These are phyloP conservation scores for Rhinella marina DNA, from an alignment of 2,797 vertebrate genomes.

Conservation along the genomic window DNA sequence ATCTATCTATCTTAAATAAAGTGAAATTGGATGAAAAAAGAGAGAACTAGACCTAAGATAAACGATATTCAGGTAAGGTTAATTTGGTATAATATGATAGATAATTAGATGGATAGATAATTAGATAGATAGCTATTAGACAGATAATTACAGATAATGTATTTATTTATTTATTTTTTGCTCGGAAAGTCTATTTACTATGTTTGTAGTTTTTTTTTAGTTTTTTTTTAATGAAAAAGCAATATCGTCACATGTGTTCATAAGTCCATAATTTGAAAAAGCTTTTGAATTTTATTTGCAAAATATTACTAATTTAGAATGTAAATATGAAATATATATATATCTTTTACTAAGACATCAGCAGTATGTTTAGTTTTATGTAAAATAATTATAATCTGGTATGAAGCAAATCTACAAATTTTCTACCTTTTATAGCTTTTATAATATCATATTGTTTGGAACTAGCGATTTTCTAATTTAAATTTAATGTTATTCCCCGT, in stretches of 20 bases:
- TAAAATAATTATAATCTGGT: background rate
- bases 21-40: background rate
- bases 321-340: too few species aligned
- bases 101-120: background rate
- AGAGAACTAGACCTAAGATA: background rate
- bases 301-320: background rate
- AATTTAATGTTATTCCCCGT: slow-evolving; percentile 52
- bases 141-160: background rate
- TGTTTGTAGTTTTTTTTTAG: too few species aligned
- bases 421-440: background rate
- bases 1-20: background rate
- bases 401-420: background rate
- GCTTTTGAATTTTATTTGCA: background rate
- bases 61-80: background rate
- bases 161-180: too few species aligned
- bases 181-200: too few species aligned
- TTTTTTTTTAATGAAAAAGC: background rate
- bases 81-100: background rate
- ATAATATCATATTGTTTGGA: background rate
- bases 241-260: background rate
- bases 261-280: background rate
- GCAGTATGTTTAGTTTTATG: background rate
- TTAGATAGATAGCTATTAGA: background rate
- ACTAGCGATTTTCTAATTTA: background rate
- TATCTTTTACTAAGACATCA: too few species aligned